These are phyloP conservation scores for Dromococcyx pavoninus DNA, from an alignment of 2,797 vertebrate genomes.

Conservation along the genomic window DNA sequence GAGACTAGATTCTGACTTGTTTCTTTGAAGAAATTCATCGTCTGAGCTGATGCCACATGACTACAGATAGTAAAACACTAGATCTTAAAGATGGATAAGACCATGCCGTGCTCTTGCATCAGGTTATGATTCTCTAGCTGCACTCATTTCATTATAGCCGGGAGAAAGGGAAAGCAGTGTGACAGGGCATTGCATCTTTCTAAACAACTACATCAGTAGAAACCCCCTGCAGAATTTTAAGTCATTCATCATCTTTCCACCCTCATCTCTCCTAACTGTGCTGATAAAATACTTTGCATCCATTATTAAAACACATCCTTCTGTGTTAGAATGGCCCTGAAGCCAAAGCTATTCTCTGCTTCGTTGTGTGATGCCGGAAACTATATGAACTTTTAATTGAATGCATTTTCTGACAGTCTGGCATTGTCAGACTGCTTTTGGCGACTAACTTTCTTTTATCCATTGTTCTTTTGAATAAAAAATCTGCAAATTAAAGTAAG, in stretches of 20 bases:
- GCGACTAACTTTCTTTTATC: not conserved
- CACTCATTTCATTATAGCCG: conserved; percentile 50
- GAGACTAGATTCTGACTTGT: not conserved
- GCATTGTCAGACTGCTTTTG: not conserved
- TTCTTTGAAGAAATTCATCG: conserved; percentile 19
- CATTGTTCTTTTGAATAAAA: conserved; percentile 15
- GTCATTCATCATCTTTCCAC: conserved; percentile 37
- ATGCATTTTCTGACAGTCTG: not conserved
- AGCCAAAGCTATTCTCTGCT: conserved; percentile 49
- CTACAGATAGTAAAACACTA: conserved; percentile 10
- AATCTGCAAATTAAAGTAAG: conserved; percentile 18
- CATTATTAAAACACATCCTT: conserved; percentile 65
- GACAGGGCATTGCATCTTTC: conserved; percentile 52
- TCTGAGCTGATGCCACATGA: not conserved
- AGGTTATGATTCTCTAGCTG: conserved; percentile 53
- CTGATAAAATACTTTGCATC: conserved; percentile 59
- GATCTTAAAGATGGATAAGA: conserved; percentile 47
- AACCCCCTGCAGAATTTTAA: conserved; percentile 52
- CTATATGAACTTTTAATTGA: conserved; percentile 40
- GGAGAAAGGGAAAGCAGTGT: conserved; percentile 37
- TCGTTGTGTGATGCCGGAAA: conserved; percentile 31
- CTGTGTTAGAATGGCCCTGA: conserved; percentile 57
- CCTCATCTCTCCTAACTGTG: conserved; percentile 12
- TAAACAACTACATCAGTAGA: conserved; percentile 36
- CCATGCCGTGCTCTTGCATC: conserved; percentile 1